Evolutionary conservation across 2,113 vertebrate genomes (phyloP), one percentile per base, ranked within the genome.

Genomic region (Sinosuthora webbiana): DNA sequence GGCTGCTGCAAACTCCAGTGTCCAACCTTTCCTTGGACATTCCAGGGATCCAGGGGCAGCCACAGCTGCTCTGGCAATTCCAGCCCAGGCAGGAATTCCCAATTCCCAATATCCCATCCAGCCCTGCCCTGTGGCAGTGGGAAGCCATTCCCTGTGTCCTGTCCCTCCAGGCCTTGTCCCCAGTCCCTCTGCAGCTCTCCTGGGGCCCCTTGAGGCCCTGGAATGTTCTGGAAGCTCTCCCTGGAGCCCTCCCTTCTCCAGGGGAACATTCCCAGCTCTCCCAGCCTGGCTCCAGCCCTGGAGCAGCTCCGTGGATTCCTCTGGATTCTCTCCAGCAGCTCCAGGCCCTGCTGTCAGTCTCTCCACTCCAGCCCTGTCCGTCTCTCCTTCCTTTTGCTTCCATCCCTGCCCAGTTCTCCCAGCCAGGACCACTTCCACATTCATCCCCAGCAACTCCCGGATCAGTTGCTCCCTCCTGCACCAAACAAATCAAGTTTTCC

Each of bases 301-400:
- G 20, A 47, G 42, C 71, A 74, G 31, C 41, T 45, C 71, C 33
- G 0, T 17, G 73, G 42, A 17, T 17, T 39, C 22, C 57, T 62
- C 74, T 76, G 56, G 74, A 33, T 0, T 27, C 1, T 0, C 30
- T 50, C 45, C 45, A 50, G 22, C 57, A 63, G 59, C 47, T 78
- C 47, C 59, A 63, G 13, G 2, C 22, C 1, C 59, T 52, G 30
- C 37, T 55, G 69, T 45, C 44, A 9, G 44, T 45, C 8, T 45
- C 8, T 45, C 41, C 41, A 33, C 6, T 33, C 27, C 23, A 19
- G 49, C 39, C 31, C 3, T 0, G 0, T 53, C 55, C 1, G 9
- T 2, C 39, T n/a, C 71, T 62, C 35, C 3, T 69, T 19, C 23
- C 50, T 55, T 77, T 65, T 5, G 1, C 33, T 52, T 41, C 59